These are phyloP conservation scores for Ladona fulva DNA, from an alignment of 1,140 invertebrate species.

Conservation along the genomic window DNA sequence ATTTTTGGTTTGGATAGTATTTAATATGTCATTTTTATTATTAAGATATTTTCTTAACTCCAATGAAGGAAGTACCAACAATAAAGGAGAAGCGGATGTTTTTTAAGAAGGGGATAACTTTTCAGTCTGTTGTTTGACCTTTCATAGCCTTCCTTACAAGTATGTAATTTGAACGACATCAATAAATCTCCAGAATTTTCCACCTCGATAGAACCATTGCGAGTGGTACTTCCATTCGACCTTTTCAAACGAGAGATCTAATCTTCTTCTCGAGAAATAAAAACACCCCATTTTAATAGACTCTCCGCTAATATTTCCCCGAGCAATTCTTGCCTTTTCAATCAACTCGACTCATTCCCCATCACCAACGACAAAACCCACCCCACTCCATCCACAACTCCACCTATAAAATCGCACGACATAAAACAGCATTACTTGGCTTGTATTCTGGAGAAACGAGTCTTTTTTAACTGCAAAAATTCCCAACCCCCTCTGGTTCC, in stretches of 20 bases:
- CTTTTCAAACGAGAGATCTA: not conserved
- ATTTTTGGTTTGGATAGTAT: too few species aligned
- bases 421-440: not conserved
- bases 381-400: not conserved
- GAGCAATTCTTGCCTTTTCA: not conserved
- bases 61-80: too few species aligned
- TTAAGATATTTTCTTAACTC: too few species aligned
- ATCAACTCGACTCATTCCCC: not conserved
- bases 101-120: too few species aligned
- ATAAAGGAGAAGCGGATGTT: too few species aligned
- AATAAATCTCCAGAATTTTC: too few species aligned
- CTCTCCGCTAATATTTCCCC: not conserved
- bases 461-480: not conserved
- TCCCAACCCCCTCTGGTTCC: not conserved
- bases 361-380: not conserved
- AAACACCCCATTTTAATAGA: not conserved
- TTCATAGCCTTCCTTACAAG: too few species aligned
- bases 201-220: too few species aligned
- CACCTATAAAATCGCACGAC: not conserved
- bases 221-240: too few species aligned
- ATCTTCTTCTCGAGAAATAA: not conserved
- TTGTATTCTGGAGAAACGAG: not conserved
- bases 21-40: too few species aligned
- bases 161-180: too few species aligned
- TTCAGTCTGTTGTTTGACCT: too few species aligned